Base-by-base conservation (phyloP, 2,888 invertebrate genomes). In the Gymnocheta viridis region DNA sequence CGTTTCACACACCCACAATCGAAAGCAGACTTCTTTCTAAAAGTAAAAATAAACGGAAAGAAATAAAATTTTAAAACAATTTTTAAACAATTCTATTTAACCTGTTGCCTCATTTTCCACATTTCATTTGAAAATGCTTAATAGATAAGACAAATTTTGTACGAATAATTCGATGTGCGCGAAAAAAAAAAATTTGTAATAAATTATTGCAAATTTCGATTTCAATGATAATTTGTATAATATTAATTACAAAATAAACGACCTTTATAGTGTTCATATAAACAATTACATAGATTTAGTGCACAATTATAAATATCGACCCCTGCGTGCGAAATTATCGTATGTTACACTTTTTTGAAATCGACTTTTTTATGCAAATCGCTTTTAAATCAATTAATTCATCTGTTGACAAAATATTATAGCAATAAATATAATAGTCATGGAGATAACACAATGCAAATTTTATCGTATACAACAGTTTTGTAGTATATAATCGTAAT, bases 161-260 rank as follows among this genome's bases (percentile, higher is more conserved):
- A 49, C 9, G 19, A 44, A 44, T 44, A 44, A 10, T 41, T 17
- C 7, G 7, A 9, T 14, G 12, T 24, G 12, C 12, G 24, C 22
- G 14, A 24, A 49, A 19, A 49, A n/a, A 24, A 24, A 49, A 12
- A 4, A 4, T 14, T 24, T 54, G 66, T 38, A 14, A 64, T 24
- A 56, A 44, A 64, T 41, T 64, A 2, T 47, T 49, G 32, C 27
- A 73, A 73, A 41, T 72, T 32, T 10, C 4, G 47, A 38, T 67
- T 74, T 72, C 66, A 77, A 82, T 82, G 76, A 41, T 76, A 51
- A 35, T 47, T 69, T 51, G n/a, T n/a, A n/a, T 70, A 27, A 12
- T 44, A 7, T 17, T 54, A 58, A 60, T 60, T 58, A 56, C 64
- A n/a, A 27, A 54, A 27, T 54, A 73, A 67, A 44, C 67, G 67